Evolutionary conservation across 2,113 vertebrate genomes (phyloP).

Genomic region (Upupa epops): DNA sequence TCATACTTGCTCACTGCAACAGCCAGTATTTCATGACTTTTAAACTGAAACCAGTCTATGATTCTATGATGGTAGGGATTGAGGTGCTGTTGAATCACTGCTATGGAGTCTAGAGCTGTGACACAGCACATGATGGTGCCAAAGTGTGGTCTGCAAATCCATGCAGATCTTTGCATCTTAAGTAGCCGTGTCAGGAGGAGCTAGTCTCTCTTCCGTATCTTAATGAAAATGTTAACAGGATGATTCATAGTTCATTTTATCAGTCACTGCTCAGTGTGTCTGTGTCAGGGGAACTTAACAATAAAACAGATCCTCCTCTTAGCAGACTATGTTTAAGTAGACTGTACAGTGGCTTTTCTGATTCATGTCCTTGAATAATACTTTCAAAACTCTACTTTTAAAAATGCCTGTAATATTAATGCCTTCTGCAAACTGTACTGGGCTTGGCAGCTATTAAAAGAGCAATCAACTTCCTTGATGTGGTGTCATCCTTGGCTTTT

Average conservation of each 20-base stretch:
- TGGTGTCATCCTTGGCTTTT: neutral
- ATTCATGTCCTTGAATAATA: neutral
- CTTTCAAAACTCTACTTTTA: neutral
- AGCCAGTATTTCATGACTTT: neutral
- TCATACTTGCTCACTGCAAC: neutral
- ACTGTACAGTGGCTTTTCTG: neutral
- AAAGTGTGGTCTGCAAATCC: neutral
- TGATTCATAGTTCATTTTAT: neutral
- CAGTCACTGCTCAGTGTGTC: neutral
- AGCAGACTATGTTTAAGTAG: neutral
- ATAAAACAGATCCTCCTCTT: neutral
- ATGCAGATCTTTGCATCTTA: neutral
- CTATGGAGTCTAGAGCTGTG: neutral
- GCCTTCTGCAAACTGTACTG: neutral
- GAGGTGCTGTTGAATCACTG: neutral
- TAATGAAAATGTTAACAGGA: neutral
- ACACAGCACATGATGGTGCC: fast-evolving
- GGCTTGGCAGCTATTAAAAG: neutral
- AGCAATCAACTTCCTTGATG: neutral
- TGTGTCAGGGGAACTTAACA: neutral
- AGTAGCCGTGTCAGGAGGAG: neutral
- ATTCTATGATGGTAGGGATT: neutral
- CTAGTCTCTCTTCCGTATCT: neutral
- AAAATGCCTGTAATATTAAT: neutral
- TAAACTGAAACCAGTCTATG: neutral